These are phyloP conservation scores for Brevipalpus yothersi DNA, from an alignment of 1,140 invertebrate genomes.

Conservation along the genomic window DNA sequence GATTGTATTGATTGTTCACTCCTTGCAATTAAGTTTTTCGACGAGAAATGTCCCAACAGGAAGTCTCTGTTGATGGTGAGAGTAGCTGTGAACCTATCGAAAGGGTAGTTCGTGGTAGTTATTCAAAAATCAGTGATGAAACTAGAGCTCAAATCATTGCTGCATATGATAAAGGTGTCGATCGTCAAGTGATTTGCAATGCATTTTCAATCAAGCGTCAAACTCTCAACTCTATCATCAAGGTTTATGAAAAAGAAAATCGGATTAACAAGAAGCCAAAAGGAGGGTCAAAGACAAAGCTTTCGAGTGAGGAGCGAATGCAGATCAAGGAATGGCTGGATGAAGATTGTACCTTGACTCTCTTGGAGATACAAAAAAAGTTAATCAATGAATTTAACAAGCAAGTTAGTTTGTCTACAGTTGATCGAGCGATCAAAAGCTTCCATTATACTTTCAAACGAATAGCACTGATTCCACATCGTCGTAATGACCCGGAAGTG, in stretches of 20 bases:
- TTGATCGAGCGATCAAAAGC: background rate
- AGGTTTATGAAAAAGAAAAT: background rate
- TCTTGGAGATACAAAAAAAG: background rate
- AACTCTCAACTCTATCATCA: background rate
- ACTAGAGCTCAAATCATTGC: background rate
- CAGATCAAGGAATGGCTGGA: background rate
- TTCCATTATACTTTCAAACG: constrained; percentile 1
- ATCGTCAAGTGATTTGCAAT: background rate
- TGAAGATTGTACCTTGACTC: background rate
- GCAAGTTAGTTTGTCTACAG: background rate
- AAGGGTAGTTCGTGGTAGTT: no score
- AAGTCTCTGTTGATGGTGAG: no score
- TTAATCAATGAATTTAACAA: background rate
- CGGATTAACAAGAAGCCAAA: background rate
- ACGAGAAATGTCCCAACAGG: no score
- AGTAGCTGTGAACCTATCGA: no score
- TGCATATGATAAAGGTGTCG: background rate
- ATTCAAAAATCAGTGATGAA: background rate
- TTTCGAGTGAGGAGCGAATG: background rate
- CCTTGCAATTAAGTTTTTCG: no score
- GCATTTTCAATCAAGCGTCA: background rate
- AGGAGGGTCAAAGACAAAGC: background rate
- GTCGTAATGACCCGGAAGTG: background rate
- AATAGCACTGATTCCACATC: background rate
- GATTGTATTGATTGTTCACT: no score